Evolutionary conservation across 2,888 invertebrate species (phyloP), one percentile per base, ranked within the genome.

Genomic region (Drosophila prolongata): DNA sequence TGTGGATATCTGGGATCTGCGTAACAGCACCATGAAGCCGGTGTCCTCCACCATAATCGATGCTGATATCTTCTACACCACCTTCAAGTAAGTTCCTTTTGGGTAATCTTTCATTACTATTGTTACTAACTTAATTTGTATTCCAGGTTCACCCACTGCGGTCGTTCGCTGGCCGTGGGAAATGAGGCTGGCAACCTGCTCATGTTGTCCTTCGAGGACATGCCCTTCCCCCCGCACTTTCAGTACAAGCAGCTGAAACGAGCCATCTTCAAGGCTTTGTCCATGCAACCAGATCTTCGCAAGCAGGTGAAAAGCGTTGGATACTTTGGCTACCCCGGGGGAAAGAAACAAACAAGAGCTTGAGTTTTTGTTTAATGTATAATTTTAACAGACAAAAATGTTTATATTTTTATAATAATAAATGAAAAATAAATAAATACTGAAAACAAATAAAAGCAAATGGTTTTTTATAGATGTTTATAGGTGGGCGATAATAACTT

Each of bases 1-100:
- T 8, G 93, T 97, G 14, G 95, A 95, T 55, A 93, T 97, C 27
- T 97, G 97, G 97, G 96, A 97, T 90, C 92, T 97, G 9, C 94
- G 95, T 6, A 93, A 96, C 24, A 96, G 95, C 89, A 94, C 94
- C 1, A 94, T 96, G 69, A 94, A 94, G 56, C 96, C 97, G 8
- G 91, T 90, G 16, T 90, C 91, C 19, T 80, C 90, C 2, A 85
- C 85, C 0, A 75, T 71, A 3, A 79, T 91, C 6, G 86, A 90
- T 44, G 79, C 79, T 1, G 75, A 78, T 14, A 80, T 88, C 6
- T 77, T 73, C 53, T 83, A 86, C 44, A 91, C 91, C 0, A 83
- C 82, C 3, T 86, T 87, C 30, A 84, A 84, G 91, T 92, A 43
- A 55, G 79, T 40, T 53, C 1, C 10, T 14, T 1, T 4, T 0